Base-by-base conservation (phyloP, 2,888 invertebrate species). In the Dryocosmus kuriphilus region DNA sequence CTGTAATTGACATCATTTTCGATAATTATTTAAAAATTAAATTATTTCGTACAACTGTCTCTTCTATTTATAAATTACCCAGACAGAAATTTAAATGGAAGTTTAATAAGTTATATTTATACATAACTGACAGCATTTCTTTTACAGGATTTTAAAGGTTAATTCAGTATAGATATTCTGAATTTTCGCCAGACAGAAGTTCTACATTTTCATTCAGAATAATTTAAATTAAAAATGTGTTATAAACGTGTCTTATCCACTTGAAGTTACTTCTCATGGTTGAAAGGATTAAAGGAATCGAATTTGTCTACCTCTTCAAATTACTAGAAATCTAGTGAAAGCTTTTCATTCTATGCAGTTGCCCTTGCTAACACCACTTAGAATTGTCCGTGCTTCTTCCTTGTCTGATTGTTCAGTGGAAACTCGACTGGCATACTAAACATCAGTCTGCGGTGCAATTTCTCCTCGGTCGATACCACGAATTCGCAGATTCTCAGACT, bases 371-470 rank as follows among this genome's bases (percentile, higher is more conserved):
- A 74, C 79, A 79, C 67, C 80, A 79, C 79, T 71, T 77, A 75
- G 67, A 77, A 81, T 61, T 46, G 79, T 61, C 75, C 61, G 61
- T 35, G 73, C 57, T 38, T 77, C 77, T 80, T 79, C 79, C 77
- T 77, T 83, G 86, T 85, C 85, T 85, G 86, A 87, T 86, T 86
- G 83, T 83, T 82, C 85, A 82, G 81, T 82, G 83, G 83, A 83
- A 84, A 87, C 87, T 86, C 84, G 79, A 84, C 82, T 86, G 80
- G 89, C 87, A 88, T 89, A 88, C 87, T 88, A 87, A 88, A 85
- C 84, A 82, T 79, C 77, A 83, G 82, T 79, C 84, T 86, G 87
- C 85, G 86, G 88, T 85, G 81, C 80, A 51, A 81, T 85, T 84
- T 76, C 85, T 85, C 81, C 46, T 78, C 85, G 88, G 85, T 88